Conservation (phyloP, 1,140 invertebrate genomes). For the Globodera rostochiensis region DNA sequence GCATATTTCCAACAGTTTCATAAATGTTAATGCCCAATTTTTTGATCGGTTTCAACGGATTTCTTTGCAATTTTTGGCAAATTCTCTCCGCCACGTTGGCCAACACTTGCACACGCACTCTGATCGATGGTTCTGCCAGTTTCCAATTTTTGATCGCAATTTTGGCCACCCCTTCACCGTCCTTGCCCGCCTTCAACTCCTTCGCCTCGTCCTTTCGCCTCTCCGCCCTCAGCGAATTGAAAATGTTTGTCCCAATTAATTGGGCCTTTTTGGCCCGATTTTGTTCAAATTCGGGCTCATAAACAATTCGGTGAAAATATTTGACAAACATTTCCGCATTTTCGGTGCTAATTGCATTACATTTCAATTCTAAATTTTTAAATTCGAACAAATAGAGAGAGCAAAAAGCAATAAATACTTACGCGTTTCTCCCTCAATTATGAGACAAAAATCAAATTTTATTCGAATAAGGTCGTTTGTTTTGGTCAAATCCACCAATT, state of each 20-base stretch:
- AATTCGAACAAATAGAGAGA: too few relatives aligned
- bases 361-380: background rate
- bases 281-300: background rate
- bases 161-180: background rate
- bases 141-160: background rate
- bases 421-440: background rate
- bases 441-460: background rate
- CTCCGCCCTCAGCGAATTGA: background rate
- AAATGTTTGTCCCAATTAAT: background rate
- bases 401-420: background rate
- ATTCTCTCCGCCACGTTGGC: background rate
- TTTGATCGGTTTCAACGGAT: background rate
- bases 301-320: background rate
- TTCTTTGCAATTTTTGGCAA: background rate
- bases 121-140: background rate
- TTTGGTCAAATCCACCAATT: background rate
- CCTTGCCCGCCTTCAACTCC: background rate
- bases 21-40: background rate
- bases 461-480: background rate
- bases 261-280: background rate
- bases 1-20: background rate
- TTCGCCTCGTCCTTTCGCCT: background rate
- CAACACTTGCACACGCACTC: background rate
- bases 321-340: background rate
- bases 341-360: background rate